Base-by-base conservation (phyloP, 2,888 invertebrate species). In the Synergus gifuensis region DNA sequence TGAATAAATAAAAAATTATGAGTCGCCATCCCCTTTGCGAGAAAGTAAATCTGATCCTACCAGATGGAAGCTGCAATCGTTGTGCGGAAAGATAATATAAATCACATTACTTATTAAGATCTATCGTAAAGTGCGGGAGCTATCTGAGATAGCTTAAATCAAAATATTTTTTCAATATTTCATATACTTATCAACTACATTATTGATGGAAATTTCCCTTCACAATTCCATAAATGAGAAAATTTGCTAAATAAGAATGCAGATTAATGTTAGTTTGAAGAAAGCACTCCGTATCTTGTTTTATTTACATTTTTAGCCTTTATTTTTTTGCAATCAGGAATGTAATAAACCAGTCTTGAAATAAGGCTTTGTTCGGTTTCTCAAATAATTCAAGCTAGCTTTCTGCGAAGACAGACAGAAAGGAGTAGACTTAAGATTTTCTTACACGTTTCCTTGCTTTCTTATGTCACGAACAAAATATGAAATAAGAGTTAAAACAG, bases 371-470 rank as follows among this genome's bases (percentile, higher is more conserved):
- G 54, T 73, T 54, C 36, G 11, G n/a, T 36, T 73, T 36, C 73
- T 73, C 49, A 36, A 73, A 73, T 54, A 54, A 73, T 73, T 49
- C 49, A 73, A 54, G 49, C 54, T n/a, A 73, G 36, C 73, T 4
- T 54, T 40, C 49, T 73, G 9, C 54, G 36, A 73, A 54, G 40
- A 49, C 54, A n/a, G 54, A n/a, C 12, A 54, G 36, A 49, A 16
- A 73, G n/a, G 40, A 16, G 5, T 36, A 54, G 49, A 73, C 54
- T 73, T 73, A 54, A 58, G 54, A 40, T 58, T 54, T 73, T 36
- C n/a, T 73, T 16, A 5, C 40, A 73, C 36, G n/a, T 11, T 54
- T 28, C 9, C 28, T 12, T 73, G 16, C 73, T 73, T 54, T 73
- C 54, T 54, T 40, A 58, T 40, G n/a, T 73, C 9, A n/a, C 2